Conservation (phyloP, 2,113 vertebrate species). For the Sorex fumeus region DNA sequence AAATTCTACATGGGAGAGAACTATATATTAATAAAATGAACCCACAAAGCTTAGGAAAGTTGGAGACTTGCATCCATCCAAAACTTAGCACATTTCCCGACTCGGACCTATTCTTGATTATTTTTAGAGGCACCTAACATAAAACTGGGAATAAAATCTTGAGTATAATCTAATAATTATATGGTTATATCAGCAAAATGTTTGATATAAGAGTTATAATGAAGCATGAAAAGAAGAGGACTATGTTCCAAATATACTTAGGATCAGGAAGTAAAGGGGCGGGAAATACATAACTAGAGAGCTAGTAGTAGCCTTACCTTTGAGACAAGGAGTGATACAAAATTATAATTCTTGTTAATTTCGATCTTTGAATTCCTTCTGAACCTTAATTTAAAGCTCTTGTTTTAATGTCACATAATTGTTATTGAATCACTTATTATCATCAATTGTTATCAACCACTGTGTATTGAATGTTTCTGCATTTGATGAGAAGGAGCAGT, state of each 20-base stretch:
- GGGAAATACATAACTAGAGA: neutral
- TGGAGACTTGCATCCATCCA: neutral
- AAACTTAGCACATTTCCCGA: neutral
- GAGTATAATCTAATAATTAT: neutral
- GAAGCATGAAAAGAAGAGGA: conserved; percentile 7
- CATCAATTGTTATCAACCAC: neutral
- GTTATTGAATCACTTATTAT: neutral
- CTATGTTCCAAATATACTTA: neutral
- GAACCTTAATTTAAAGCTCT: neutral
- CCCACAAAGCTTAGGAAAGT: neutral
- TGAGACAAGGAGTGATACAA: neutral
- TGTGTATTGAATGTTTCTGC: neutral
- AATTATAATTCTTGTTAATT: neutral
- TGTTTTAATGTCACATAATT: neutral
- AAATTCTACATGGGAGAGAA: neutral
- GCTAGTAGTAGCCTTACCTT: neutral
- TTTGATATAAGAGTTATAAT: neutral
- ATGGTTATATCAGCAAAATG: neutral
- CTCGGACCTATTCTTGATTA: neutral
- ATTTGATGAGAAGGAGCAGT: too few species aligned
- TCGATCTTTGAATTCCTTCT: neutral
- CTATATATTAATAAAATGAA: neutral
- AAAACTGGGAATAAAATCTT: neutral
- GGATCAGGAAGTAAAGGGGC: neutral
- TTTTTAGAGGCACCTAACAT: neutral